Conservation (phyloP, 2,888 invertebrate genomes). For the Petrolisthes cinctipes region DNA sequence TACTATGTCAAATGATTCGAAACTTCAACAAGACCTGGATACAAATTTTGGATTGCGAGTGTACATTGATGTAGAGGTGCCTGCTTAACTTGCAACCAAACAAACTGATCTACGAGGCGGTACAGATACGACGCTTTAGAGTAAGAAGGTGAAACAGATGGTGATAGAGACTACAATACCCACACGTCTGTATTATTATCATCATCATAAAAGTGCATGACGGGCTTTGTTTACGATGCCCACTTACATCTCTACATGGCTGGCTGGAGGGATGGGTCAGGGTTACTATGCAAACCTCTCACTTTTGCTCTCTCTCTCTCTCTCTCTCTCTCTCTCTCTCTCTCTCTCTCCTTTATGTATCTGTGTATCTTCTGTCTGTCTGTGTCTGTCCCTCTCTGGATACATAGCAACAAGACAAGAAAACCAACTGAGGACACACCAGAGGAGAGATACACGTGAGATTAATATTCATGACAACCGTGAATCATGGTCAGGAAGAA, state of each 20-base stretch:
- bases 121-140: too few relatives aligned
- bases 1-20: too few relatives aligned
- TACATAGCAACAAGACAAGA: background rate
- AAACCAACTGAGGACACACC: background rate
- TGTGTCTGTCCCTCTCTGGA: background rate
- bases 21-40: too few relatives aligned
- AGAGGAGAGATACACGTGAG: too few relatives aligned
- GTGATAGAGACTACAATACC: background rate
- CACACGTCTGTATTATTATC: background rate
- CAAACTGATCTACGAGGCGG: too few relatives aligned
- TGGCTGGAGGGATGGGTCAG: background rate
- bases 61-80: too few relatives aligned
- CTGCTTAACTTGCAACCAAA: too few relatives aligned
- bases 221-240: background rate
- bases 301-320: background rate
- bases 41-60: too few relatives aligned
- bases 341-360: background rate
- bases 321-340: conserved; percentile 2
- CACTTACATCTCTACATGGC: background rate
- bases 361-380: background rate
- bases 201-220: too few relatives aligned
- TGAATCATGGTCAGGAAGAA: too few relatives aligned
- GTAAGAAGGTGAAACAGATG: background rate
- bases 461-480: too few relatives aligned
- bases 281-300: background rate